Evolutionary conservation across 2,113 vertebrate species (phyloP).

Genomic region (Melozone crissalis): DNA sequence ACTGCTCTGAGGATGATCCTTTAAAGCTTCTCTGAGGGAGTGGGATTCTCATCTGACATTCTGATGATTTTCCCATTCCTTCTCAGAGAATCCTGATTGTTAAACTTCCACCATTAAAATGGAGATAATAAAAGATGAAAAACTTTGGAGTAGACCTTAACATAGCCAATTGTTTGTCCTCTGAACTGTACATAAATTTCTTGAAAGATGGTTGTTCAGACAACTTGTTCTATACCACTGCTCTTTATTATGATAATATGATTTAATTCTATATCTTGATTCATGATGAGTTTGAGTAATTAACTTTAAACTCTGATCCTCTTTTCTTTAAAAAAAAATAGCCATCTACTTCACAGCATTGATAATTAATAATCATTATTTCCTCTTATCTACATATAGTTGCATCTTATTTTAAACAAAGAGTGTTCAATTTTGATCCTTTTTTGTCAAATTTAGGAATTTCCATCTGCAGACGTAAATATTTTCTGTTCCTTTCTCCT

Average conservation of each 20-base stretch:
- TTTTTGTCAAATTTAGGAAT: neutral
- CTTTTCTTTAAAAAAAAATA: neutral
- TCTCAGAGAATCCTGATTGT: neutral
- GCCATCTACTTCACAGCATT: neutral
- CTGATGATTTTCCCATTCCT: neutral
- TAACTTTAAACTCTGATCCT: neutral
- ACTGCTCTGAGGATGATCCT: neutral
- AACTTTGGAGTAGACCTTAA: neutral
- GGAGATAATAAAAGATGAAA: neutral
- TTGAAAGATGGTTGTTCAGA: neutral
- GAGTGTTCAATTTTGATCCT: neutral
- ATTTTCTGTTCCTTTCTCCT: neutral
- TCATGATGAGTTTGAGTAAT: neutral
- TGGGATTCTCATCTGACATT: neutral
- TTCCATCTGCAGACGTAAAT: neutral
- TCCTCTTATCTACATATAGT: neutral
- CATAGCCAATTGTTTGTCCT: neutral
- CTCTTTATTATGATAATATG: neutral
- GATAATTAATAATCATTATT: neutral
- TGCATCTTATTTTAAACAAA: neutral
- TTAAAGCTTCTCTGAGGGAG: neutral
- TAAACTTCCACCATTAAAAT: neutral
- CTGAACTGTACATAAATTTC: neutral
- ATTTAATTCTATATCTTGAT: neutral
- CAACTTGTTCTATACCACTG: neutral